Percentiles rank a stretch among this genome's conserved stretches.
Evolutionary conservation across 2,888 invertebrate genomes (phyloP).

Genomic region (Aleiodes alternator): DNA sequence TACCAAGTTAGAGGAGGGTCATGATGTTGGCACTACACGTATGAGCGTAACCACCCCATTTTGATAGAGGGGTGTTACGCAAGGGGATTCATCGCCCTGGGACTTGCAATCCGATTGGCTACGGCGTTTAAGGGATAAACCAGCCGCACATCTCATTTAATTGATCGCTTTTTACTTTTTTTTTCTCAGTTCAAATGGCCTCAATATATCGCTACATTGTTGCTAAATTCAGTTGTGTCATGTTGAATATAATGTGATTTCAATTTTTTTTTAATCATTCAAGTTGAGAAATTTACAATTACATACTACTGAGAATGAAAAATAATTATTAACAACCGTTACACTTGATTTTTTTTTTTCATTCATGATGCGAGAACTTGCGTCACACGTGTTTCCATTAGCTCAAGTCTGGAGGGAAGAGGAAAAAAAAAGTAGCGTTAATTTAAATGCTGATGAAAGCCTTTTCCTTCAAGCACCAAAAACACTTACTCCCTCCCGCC

Average conservation of each 20-base stretch:
- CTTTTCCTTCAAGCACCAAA: conserved; percentile 39
- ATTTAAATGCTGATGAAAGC: conserved; percentile 66
- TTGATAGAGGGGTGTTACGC: conserved; percentile 36
- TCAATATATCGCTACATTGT: not conserved
- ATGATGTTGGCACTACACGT: not conserved
- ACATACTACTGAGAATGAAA: too few species aligned
- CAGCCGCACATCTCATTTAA: conserved; percentile 49
- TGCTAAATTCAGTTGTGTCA: too few species aligned
- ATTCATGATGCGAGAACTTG: conserved; percentile 13
- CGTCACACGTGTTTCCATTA: conserved; percentile 39
- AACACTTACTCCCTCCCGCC: conserved; percentile 20
- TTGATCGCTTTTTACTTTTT: not conserved
- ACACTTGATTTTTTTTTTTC: not conserved
- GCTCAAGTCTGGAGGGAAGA: conserved; percentile 2
- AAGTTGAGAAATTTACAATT: too few species aligned
- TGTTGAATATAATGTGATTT: too few species aligned
- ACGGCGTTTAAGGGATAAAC: conserved; percentile 67
- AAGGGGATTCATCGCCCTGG: conserved; percentile 45
- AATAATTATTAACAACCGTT: too few species aligned
- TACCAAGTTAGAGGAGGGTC: conserved; percentile 37
- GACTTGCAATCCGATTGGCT: conserved; percentile 61
- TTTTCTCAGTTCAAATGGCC: conserved; percentile 21
- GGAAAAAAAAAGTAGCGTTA: conserved; percentile 57
- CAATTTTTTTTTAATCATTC: too few species aligned
- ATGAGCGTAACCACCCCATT: not conserved